Percentiles rank a stretch among this genome's conserved stretches.
phyloP scores from a whole-genome alignment of 2,113 vertebrate species.

The Athene noctua region DNA sequence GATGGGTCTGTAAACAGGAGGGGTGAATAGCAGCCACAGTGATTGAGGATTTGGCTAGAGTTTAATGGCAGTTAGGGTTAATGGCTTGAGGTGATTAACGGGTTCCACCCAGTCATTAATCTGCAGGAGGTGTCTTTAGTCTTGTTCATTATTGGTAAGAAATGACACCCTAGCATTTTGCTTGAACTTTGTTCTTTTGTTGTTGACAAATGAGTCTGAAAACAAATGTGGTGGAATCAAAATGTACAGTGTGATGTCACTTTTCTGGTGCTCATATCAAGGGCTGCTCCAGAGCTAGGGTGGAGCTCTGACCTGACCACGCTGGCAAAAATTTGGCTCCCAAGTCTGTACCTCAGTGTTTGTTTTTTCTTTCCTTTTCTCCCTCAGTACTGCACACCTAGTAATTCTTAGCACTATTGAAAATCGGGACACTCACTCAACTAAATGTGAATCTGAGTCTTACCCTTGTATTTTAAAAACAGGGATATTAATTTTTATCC shows the following conservation, averaged over 20 bases:
- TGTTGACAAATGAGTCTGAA: constrained; percentile 33
- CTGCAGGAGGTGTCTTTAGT: constrained; percentile 11
- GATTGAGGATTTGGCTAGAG: not conserved
- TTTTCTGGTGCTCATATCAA: not conserved
- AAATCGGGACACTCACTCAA: not conserved
- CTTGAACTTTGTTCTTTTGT: constrained; percentile 48
- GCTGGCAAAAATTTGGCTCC: not conserved
- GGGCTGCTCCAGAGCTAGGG: not conserved
- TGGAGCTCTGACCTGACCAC: not conserved
- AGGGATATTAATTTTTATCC: not conserved
- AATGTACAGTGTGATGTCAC: not conserved
- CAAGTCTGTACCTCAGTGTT: not conserved
- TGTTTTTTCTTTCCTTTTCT: not conserved
- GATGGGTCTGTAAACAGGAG: not conserved
- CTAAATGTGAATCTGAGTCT: not conserved
- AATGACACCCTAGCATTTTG: constrained; percentile 29
- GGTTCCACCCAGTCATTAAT: constrained; percentile 32
- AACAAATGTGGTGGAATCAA: constrained; percentile 23
- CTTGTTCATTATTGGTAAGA: constrained; percentile 10
- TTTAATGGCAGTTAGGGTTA: constrained; percentile 28
- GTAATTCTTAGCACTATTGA: not conserved
- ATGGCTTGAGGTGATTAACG: constrained; percentile 55
- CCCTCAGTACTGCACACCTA: not conserved
- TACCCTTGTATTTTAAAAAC: not conserved
- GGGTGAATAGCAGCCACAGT: not conserved